Percentiles rank a stretch among this genome's conserved stretches.
These are phyloP conservation scores for Myathropa florea DNA, from an alignment of 2,888 invertebrate species.

Conservation along the genomic window DNA sequence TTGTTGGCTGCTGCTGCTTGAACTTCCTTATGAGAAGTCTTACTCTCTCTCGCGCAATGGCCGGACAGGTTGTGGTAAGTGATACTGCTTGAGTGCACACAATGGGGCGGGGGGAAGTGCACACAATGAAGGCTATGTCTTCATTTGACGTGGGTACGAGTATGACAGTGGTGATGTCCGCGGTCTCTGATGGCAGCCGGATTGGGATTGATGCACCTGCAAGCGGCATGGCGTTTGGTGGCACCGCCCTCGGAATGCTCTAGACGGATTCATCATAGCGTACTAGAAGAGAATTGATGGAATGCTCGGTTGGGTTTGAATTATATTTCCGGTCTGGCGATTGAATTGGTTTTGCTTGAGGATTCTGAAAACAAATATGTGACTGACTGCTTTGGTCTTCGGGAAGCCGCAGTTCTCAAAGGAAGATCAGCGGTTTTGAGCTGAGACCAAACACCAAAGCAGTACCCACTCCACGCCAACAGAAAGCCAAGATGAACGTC, in stretches of 20 bases:
- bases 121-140: constrained; percentile 36
- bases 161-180: constrained; percentile 6
- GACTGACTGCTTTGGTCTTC: neutral
- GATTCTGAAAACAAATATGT: neutral
- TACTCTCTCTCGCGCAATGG: constrained; percentile 53
- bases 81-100: constrained; percentile 22
- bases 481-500: neutral
- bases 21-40: constrained; percentile 44
- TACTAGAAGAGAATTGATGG: neutral
- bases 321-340: neutral
- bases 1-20: constrained; percentile 16
- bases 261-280: neutral
- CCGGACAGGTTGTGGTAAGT: constrained; percentile 53
- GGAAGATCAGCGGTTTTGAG: too few species aligned
- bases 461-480: too few species aligned
- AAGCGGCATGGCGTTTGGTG: constrained; percentile 18
- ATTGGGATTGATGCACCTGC: constrained; percentile 42
- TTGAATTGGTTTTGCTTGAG: neutral
- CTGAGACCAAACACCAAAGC: too few species aligned
- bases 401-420: too few species aligned
- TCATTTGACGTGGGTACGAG: constrained; percentile 40
- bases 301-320: neutral
- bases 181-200: neutral
- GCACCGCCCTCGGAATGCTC: constrained; percentile 32
- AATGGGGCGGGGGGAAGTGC: constrained; percentile 23